Conservation (phyloP, 2,888 invertebrate species). For the Erannis defoliaria region DNA sequence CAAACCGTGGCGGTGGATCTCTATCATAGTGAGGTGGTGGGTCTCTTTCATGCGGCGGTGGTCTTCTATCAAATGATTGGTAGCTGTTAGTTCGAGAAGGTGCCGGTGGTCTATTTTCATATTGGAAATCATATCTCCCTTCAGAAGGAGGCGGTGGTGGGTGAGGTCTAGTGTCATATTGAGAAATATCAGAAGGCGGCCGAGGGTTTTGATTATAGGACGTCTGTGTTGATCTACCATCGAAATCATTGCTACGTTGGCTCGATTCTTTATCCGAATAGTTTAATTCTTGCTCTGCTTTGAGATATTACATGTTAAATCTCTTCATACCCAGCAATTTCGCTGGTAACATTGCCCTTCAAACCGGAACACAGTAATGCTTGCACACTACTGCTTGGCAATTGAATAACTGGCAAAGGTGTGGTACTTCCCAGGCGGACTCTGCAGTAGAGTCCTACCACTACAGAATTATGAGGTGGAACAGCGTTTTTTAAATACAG, state of each 20-base stretch:
- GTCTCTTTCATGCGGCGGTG: constrained; percentile 10
- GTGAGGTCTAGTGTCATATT: constrained; percentile 5
- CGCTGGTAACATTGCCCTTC: no score
- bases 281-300: not conserved
- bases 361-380: no score
- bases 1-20: no score
- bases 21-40: constrained; percentile 27
- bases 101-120: constrained; percentile 10
- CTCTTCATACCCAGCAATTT: no score
- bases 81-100: constrained; percentile 5
- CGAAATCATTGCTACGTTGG: not conserved
- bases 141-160: constrained; percentile 14
- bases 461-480: no score
- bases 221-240: not conserved
- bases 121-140: not conserved
- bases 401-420: no score
- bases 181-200: constrained; percentile 1
- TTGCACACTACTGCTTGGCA: no score
- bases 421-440: no score
- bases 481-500: no score
- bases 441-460: no score
- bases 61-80: constrained; percentile 6
- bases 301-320: no score
- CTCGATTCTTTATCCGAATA: not conserved
- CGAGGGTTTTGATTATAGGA: not conserved